Conservation (phyloP, 2,888 invertebrate species). For the Parnassius smintheus region DNA sequence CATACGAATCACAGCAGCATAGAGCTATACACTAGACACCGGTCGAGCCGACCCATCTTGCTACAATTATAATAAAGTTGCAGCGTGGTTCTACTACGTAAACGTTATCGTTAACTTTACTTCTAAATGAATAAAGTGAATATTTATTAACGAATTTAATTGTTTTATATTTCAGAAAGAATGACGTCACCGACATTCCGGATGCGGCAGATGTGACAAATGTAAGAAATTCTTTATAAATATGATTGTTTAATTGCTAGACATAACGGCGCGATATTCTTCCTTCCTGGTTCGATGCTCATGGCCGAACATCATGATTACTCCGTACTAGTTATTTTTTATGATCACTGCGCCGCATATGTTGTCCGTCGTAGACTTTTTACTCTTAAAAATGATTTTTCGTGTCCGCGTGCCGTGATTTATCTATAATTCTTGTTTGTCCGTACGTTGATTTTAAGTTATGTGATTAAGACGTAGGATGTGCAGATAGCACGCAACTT, state of each 20-base stretch:
- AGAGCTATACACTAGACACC: too few relatives aligned
- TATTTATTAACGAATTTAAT: not conserved
- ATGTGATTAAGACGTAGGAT: not conserved
- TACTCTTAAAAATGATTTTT: slow-evolving; percentile 8
- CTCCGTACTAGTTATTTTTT: slow-evolving; percentile 14
- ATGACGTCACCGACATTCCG: slow-evolving; percentile 1
- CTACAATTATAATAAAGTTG: too few relatives aligned
- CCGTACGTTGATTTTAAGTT: not conserved
- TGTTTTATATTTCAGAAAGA: slow-evolving; percentile 22
- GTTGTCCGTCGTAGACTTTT: slow-evolving; percentile 5
- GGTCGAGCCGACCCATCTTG: too few relatives aligned
- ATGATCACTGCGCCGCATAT: slow-evolving; percentile 7
- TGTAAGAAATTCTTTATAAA: not conserved
- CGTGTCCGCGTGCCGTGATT: slow-evolving; percentile 5
- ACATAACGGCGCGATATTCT: slow-evolving; percentile 13
- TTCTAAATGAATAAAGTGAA: too few relatives aligned
- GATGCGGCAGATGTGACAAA: slow-evolving; percentile 4
- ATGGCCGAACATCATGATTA: slow-evolving; percentile 14
- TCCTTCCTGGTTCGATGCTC: slow-evolving; percentile 18
- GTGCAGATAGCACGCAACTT: not conserved
- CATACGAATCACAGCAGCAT: too few relatives aligned
- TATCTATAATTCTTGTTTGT: slow-evolving; percentile 4
- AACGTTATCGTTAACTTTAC: too few relatives aligned
- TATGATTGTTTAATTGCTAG: slow-evolving; percentile 5
- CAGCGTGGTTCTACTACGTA: too few relatives aligned